Conservation (phyloP, 2,113 vertebrate species). For the Vireo altiloquus region DNA sequence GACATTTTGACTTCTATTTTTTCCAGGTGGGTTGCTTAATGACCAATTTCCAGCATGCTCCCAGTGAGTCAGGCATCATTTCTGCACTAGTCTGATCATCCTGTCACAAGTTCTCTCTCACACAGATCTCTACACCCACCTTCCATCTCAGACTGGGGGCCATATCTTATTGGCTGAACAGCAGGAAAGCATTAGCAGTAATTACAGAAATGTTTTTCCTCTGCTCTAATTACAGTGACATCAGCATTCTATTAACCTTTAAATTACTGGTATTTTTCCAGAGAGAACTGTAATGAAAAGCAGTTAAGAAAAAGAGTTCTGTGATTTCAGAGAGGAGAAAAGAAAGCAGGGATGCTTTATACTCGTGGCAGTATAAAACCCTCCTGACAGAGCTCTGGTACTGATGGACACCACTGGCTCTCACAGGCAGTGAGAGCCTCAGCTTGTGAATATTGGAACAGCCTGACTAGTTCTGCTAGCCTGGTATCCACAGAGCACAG, state of each 20-base stretch:
- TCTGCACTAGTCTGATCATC: conserved; percentile 63
- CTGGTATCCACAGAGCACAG: neutral
- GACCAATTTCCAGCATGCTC: conserved; percentile 31
- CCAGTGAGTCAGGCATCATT: conserved; percentile 45
- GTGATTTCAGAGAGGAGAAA: neutral
- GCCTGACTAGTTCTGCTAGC: neutral
- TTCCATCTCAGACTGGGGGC: conserved; percentile 42
- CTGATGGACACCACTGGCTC: neutral
- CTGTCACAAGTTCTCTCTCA: conserved; percentile 45
- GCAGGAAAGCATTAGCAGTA: conserved; percentile 68
- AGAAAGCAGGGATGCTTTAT: neutral
- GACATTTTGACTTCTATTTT: conserved; percentile 34
- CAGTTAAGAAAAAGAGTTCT: conserved; percentile 3
- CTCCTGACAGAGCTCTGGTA: neutral
- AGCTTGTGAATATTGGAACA: neutral
- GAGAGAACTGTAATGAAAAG: conserved; percentile 18
- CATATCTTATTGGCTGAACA: conserved; percentile 63
- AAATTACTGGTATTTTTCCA: conserved; percentile 69
- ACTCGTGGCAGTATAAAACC: neutral
- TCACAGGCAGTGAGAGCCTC: neutral
- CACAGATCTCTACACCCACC: conserved; percentile 54
- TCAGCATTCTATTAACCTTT: conserved; percentile 74
- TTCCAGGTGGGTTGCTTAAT: conserved; percentile 52
- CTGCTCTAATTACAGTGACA: conserved; percentile 68
- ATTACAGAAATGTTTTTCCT: conserved; percentile 69